phyloP scores from a whole-genome alignment of 2,888 invertebrate genomes.

The Platerodrilus igneus region DNA sequence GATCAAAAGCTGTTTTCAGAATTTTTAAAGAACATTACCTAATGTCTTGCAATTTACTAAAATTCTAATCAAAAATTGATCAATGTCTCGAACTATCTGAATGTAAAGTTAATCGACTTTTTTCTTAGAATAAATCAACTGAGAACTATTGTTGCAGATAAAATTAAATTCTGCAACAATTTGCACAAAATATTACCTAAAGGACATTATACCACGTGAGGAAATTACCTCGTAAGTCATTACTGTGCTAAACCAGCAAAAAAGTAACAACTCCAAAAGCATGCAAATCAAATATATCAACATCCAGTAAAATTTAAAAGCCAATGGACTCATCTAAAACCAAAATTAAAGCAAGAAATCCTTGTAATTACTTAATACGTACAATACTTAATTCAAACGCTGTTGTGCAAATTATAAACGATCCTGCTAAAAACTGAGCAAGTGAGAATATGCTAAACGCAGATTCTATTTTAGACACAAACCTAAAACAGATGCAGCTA shows the following conservation, averaged over 20 bases:
- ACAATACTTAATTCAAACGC: slow-evolving; percentile 52
- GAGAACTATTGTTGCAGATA: too few relatives aligned
- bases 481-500: slow-evolving; percentile 35
- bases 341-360: too few relatives aligned
- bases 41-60: too few relatives aligned
- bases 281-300: slow-evolving; percentile 43
- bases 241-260: slow-evolving; percentile 51
- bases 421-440: slow-evolving; percentile 48
- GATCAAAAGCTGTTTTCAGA: too few relatives aligned
- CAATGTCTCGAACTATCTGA: too few relatives aligned
- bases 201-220: too few relatives aligned
- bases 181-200: too few relatives aligned
- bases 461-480: slow-evolving; percentile 43
- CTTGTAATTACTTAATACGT: slow-evolving; percentile 28
- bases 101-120: too few relatives aligned
- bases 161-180: too few relatives aligned
- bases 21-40: too few relatives aligned
- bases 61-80: too few relatives aligned
- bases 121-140: too few relatives aligned
- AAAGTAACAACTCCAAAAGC: slow-evolving; percentile 48
- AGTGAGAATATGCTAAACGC: slow-evolving; percentile 46
- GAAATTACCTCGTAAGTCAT: slow-evolving; percentile 52
- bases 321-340: slow-evolving; percentile 30
- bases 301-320: slow-evolving; percentile 48
- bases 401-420: slow-evolving; percentile 50